Evolutionary conservation across 1,140 invertebrate species (phyloP).

Genomic region (Ectropis grisescens): DNA sequence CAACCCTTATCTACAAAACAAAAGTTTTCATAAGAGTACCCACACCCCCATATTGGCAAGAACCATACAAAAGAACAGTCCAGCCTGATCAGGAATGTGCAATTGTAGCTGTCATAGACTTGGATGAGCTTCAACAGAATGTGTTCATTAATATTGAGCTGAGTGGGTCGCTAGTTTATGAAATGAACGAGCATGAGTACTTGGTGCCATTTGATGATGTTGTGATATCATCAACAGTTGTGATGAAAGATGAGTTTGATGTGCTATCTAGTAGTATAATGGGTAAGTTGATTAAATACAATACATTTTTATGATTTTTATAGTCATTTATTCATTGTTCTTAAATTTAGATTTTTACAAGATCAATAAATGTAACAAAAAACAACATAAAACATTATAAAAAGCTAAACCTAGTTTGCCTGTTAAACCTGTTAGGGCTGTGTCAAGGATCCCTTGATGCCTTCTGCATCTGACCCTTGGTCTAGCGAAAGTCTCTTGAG

Average conservation of each 20-base stretch:
- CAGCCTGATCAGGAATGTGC: slow-evolving; percentile 9
- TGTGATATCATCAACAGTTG: slow-evolving; percentile 21
- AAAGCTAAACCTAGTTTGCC: too few species aligned
- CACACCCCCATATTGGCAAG: slow-evolving; percentile 26
- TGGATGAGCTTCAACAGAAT: slow-evolving; percentile 28
- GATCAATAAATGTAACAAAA: too few species aligned
- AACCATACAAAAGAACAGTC: slow-evolving; percentile 14
- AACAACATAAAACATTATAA: too few species aligned
- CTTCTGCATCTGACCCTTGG: too few species aligned
- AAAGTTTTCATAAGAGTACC: slow-evolving; percentile 26
- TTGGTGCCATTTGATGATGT: slow-evolving; percentile 35
- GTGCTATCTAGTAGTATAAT: slow-evolving; percentile 4
- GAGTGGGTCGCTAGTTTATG: slow-evolving; percentile 28
- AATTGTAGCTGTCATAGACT: slow-evolving; percentile 23
- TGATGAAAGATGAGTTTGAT: slow-evolving; percentile 35
- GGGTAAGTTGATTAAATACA: neutral
- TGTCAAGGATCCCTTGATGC: too few species aligned
- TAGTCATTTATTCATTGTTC: too few species aligned
- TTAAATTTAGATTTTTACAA: too few species aligned
- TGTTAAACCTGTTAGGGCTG: too few species aligned
- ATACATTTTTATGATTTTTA: too few species aligned
- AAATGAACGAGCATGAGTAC: slow-evolving; percentile 16
- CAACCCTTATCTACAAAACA: slow-evolving; percentile 34
- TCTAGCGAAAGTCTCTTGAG: too few species aligned
- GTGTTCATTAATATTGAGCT: slow-evolving; percentile 26